Evolutionary conservation across 2,797 vertebrate genomes (phyloP), one percentile per base, ranked within the genome.

Genomic region (Syngnathus acus): DNA sequence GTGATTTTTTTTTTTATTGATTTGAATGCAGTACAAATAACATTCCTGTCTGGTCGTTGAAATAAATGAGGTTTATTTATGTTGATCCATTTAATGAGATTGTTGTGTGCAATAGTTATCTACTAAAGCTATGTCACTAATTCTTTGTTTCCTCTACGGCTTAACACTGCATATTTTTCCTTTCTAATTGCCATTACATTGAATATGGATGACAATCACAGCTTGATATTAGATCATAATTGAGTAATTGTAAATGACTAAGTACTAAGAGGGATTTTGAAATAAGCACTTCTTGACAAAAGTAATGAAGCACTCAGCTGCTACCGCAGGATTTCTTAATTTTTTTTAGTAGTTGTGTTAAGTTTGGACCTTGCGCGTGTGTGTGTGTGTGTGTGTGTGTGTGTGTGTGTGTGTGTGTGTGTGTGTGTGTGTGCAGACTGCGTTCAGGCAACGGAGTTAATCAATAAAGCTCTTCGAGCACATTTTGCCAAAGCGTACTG

Each of bases 201-300:
- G 75, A 72, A 65, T 73, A 82, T 80, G 77, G 80, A 76, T 77
- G 88, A 92, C 90, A 91, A 91, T 92, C 90, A 90, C 86, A 84
- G 68, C 71, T 72, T 74, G 75, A 75, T 73, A 62, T 26, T 23
- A 17, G 57, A 62, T 23, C 5, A 61, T 40, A 45, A 45, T 45
- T 19, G 39, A 62, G 60, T 45, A 21, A 62, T 26, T 16, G 21
- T 16, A 47, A 62, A 47, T 45, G 60, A 38, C 26, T 4, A 54
- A 26, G 53, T 5, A 23, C n/a, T n/a, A n/a, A n/a, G 14, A 57
- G 13, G 38, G 9, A 38, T 37, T 37, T 13, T 14, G 17, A 43
- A 62, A 26, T 45, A 45, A 43, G 42, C 60, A 62, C 59, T 69
- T 55, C 75, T 71, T 72, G 19, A 9, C 7, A 43, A 48, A 65